Evolutionary conservation across 2,888 invertebrate species (phyloP).

Genomic region (Pteria penguin): DNA sequence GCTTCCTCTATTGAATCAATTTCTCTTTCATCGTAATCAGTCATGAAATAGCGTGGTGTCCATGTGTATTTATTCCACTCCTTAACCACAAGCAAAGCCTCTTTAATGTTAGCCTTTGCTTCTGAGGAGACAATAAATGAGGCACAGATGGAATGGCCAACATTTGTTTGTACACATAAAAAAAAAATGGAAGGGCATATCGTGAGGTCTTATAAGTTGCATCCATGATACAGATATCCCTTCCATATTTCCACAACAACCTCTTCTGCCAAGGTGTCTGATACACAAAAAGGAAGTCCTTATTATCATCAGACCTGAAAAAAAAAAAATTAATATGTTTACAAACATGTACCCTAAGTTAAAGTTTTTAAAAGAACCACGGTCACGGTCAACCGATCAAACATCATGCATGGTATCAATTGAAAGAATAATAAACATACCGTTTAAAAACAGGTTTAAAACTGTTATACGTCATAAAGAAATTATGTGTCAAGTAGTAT

Average conservation of each 20-base stretch:
- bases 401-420: too few relatives aligned
- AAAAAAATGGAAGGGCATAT: constrained; percentile 10
- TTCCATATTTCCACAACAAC: constrained; percentile 6
- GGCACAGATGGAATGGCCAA: constrained; percentile 2
- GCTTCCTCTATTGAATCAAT: constrained; percentile 9
- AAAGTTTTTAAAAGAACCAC: too few relatives aligned
- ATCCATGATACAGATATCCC: constrained; percentile 19
- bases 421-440: too few relatives aligned
- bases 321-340: too few relatives aligned
- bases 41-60: constrained; percentile 14
- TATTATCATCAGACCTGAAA: background rate
- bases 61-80: constrained; percentile 18
- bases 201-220: constrained; percentile 16
- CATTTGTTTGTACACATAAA: constrained; percentile 19
- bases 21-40: constrained; percentile 15
- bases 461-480: too few relatives aligned
- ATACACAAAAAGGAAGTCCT: constrained; percentile 7
- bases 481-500: too few relatives aligned
- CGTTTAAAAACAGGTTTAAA: too few relatives aligned
- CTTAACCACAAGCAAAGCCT: background rate
- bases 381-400: too few relatives aligned
- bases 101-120: background rate
- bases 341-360: too few relatives aligned
- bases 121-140: constrained; percentile 7
- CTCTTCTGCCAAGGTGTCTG: constrained; percentile 3